Conservation (phyloP, 2,797 vertebrate genomes). For the Triplophysa yarkandensis region DNA sequence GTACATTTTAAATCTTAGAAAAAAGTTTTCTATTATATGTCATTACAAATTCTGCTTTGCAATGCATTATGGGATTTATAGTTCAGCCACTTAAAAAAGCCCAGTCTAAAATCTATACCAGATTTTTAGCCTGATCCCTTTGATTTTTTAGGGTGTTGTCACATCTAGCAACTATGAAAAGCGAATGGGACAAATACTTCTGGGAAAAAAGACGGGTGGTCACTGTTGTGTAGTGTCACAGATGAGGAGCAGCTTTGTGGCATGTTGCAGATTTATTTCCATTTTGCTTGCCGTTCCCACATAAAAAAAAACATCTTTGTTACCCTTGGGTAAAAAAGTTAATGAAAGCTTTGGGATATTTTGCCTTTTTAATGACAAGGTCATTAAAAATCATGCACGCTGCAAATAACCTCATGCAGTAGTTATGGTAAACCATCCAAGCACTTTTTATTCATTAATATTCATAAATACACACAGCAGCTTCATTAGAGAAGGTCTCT, state of each 20-base stretch:
- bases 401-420: conserved; percentile 99
- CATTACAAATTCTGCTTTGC: background rate
- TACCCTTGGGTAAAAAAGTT: conserved; percentile 79
- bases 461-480: conserved; percentile 99
- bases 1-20: too few relatives aligned
- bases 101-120: background rate
- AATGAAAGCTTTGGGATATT: conserved; percentile 87
- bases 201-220: conserved; percentile 19
- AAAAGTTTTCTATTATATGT: background rate
- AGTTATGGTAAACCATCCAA: conserved; percentile 99
- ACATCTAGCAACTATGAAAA: conserved; percentile 1
- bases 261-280: conserved; percentile 57
- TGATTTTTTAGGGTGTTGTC: background rate
- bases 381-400: conserved; percentile 98
- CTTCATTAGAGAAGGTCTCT: conserved; percentile 92
- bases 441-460: conserved; percentile 99
- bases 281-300: conserved; percentile 46
- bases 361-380: conserved; percentile 83
- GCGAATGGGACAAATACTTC: conserved; percentile 21
- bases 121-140: too few relatives aligned
- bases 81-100: background rate
- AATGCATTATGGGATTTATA: too few relatives aligned
- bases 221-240: conserved; percentile 9
- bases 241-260: conserved; percentile 50
- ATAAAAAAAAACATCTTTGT: conserved; percentile 51